These are phyloP conservation scores for Myathropa florea DNA, from an alignment of 2,888 invertebrate species.

Conservation along the genomic window DNA sequence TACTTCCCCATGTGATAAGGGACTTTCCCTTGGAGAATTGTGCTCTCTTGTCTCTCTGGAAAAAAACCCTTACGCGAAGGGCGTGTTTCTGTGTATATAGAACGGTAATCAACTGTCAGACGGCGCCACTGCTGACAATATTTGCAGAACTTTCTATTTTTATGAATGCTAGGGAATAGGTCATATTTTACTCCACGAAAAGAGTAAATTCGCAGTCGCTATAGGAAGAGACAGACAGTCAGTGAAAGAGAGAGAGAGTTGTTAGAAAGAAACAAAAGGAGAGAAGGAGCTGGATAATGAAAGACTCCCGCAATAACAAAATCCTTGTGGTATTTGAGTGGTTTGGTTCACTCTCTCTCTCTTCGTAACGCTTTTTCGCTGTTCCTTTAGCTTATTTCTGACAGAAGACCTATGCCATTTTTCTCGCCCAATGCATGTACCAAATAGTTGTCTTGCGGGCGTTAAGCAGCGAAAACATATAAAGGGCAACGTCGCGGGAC, in stretches of 20 bases:
- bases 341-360: neutral
- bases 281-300: neutral
- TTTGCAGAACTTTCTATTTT: slow-evolving; percentile 9
- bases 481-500: slow-evolving; percentile 66
- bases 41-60: neutral
- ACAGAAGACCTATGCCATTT: slow-evolving; percentile 35
- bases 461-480: slow-evolving; percentile 58
- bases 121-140: slow-evolving; percentile 32
- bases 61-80: slow-evolving; percentile 22
- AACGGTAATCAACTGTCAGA: slow-evolving; percentile 32
- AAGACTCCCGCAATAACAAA: slow-evolving; percentile 37
- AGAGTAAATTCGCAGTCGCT: slow-evolving; percentile 8
- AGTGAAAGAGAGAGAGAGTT: neutral
- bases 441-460: slow-evolving; percentile 66
- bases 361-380: neutral
- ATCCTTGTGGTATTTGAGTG: slow-evolving; percentile 24
- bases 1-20: slow-evolving; percentile 30
- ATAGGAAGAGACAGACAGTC: too few relatives aligned
- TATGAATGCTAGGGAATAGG: neutral
- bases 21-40: neutral
- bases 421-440: slow-evolving; percentile 29
- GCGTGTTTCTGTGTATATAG: slow-evolving; percentile 50
- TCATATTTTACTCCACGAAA: neutral
- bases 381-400: slow-evolving; percentile 23
- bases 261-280: neutral